Conservation (phyloP, 2,888 invertebrate species). For the Patella ulyssiponensis region DNA sequence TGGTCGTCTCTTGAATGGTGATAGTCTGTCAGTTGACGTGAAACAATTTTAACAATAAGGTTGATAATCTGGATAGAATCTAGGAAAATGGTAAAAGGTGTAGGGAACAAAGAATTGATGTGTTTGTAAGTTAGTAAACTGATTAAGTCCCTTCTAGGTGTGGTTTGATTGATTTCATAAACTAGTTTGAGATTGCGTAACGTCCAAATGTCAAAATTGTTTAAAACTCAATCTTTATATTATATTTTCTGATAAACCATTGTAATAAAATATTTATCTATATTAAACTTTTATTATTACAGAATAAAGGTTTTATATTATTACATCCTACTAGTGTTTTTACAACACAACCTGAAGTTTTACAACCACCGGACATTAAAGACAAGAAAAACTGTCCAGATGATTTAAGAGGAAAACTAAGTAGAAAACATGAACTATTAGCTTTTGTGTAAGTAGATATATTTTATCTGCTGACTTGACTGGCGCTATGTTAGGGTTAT, state of each 20-base stretch:
- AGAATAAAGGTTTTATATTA: constrained; percentile 90
- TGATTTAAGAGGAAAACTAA: constrained; percentile 71
- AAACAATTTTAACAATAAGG: too few relatives aligned
- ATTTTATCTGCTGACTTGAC: too few relatives aligned
- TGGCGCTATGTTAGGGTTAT: too few relatives aligned
- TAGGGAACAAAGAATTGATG: too few relatives aligned
- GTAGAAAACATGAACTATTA: constrained; percentile 88
- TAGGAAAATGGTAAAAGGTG: too few relatives aligned
- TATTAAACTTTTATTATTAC: constrained; percentile 41
- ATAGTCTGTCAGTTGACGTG: too few relatives aligned
- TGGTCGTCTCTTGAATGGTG: too few relatives aligned
- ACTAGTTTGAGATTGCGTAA: too few relatives aligned
- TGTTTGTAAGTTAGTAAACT: too few relatives aligned
- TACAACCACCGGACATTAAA: constrained; percentile 78
- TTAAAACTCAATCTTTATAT: not conserved
- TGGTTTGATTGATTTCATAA: not conserved
- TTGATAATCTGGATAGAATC: too few relatives aligned
- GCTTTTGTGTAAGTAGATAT: constrained; percentile 83
- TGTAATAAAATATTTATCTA: not conserved
- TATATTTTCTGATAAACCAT: not conserved
- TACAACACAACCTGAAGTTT: constrained; percentile 83
- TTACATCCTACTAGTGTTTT: constrained; percentile 93
- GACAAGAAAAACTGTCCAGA: constrained; percentile 43
- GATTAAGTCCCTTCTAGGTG: too few relatives aligned
- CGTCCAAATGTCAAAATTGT: too few relatives aligned